Evolutionary conservation across 2,797 vertebrate genomes (phyloP).

Genomic region (Babyrousa celebensis): DNA sequence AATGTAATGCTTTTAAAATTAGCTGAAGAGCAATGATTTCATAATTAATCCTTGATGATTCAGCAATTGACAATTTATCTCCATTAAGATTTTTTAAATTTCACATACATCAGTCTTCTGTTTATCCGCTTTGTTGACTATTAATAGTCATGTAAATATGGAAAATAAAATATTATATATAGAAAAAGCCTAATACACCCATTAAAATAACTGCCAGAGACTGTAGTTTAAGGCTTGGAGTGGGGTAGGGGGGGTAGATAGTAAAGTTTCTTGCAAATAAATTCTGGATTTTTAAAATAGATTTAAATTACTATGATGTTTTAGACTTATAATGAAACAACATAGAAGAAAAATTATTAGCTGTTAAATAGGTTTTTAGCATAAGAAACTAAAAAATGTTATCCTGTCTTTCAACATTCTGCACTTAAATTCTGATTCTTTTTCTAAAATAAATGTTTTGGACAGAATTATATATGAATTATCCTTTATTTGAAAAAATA

Average conservation of each 20-base stretch:
- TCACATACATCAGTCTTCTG: neutral
- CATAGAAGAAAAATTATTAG: neutral
- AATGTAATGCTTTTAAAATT: neutral
- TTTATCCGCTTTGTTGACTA: neutral
- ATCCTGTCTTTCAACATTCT: neutral
- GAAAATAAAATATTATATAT: neutral
- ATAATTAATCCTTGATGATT: neutral
- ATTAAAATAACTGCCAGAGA: neutral
- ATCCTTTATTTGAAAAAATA: neutral
- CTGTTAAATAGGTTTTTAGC: neutral
- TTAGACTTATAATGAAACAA: neutral
- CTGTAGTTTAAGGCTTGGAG: neutral
- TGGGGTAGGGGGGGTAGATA: rapidly evolving
- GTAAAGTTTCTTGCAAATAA: neutral
- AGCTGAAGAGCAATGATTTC: neutral
- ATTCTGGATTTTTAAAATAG: neutral
- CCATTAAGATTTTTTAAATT: neutral
- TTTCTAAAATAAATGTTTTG: conserved; percentile 22
- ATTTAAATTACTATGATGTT: neutral
- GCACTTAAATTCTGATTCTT: neutral
- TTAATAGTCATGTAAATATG: neutral
- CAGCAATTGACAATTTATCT: neutral
- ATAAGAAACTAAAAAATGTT: neutral
- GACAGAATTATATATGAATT: neutral
- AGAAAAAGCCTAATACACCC: neutral